phyloP scores from a whole-genome alignment of 2,797 vertebrate genomes.

The Lindbergichthys nudifrons region DNA sequence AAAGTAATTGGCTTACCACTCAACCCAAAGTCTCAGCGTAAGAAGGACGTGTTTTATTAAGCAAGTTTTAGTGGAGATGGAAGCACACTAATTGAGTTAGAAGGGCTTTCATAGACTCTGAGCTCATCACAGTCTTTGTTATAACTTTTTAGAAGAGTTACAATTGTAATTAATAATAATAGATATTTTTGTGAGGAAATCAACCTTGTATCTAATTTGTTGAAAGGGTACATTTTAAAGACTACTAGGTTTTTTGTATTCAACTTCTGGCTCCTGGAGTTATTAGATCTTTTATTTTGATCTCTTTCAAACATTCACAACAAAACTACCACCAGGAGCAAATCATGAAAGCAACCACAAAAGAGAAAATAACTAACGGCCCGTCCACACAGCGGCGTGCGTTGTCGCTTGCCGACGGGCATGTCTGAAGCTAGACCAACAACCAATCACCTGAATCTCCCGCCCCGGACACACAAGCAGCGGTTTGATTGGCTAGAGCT shows the following conservation, averaged over 20 bases:
- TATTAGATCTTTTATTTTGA: constrained; percentile 8
- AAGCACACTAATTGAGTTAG: constrained; percentile 35
- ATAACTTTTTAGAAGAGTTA: constrained; percentile 27
- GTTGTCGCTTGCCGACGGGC: no score
- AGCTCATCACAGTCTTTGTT: constrained; percentile 31
- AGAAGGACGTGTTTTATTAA: constrained; percentile 60
- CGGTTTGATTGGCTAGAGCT: no score
- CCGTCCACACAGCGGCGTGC: no score
- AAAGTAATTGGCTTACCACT: constrained; percentile 69
- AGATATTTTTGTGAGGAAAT: constrained; percentile 12
- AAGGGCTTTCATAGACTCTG: constrained; percentile 19
- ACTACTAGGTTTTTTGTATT: neutral
- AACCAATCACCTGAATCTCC: no score
- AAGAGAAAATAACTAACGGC: constrained; percentile 14
- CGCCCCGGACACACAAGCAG: no score
- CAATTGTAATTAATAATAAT: constrained; percentile 23
- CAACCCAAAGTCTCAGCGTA: constrained; percentile 38
- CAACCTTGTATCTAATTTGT: constrained; percentile 1
- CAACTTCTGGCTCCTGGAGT: neutral
- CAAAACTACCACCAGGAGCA: neutral
- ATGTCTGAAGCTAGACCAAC: no score
- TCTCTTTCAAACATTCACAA: neutral
- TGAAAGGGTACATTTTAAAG: constrained; percentile 19
- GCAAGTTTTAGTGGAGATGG: constrained; percentile 40
- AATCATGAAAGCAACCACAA: neutral